Percentiles rank a stretch among this genome's conserved stretches.
phyloP scores from a whole-genome alignment of 2,888 invertebrate genomes.

The Mechanitis messenoides region DNA sequence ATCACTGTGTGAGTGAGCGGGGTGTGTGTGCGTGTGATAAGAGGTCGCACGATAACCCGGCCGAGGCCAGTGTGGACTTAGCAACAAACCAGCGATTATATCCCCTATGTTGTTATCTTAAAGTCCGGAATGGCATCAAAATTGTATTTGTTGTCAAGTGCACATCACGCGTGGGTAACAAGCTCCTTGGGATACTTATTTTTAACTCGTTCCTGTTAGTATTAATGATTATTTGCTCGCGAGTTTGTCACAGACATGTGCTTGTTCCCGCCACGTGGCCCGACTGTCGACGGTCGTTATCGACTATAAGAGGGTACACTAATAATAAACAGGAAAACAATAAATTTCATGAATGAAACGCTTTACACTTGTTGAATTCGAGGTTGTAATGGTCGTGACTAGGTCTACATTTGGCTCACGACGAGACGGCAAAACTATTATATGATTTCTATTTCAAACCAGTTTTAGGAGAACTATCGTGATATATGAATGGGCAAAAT shows the following conservation, averaged over 20 bases:
- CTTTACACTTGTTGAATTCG: slow-evolving; percentile 5
- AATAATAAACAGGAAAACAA: slow-evolving; percentile 17
- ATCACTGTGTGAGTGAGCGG: slow-evolving; percentile 8
- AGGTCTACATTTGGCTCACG: slow-evolving; percentile 1
- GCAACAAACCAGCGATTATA: slow-evolving; percentile 11
- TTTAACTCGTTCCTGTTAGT: slow-evolving; percentile 17
- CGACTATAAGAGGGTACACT: slow-evolving; percentile 14
- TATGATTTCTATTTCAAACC: too few species aligned
- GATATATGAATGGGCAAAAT: too few species aligned
- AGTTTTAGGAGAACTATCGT: too few species aligned
- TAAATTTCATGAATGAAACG: slow-evolving; percentile 21
- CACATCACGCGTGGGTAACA: slow-evolving; percentile 18
- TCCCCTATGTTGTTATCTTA: slow-evolving; percentile 8
- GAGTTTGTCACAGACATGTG: slow-evolving; percentile 15
- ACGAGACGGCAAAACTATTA: background rate
- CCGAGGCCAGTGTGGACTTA: slow-evolving; percentile 29
- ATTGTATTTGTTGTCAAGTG: slow-evolving; percentile 17
- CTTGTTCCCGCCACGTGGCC: slow-evolving; percentile 11
- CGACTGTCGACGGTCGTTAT: slow-evolving; percentile 12
- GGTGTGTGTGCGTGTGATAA: slow-evolving; percentile 32
- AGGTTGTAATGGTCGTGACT: slow-evolving; percentile 4
- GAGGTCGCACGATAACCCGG: slow-evolving; percentile 39
- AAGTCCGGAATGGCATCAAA: slow-evolving; percentile 9
- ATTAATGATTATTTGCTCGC: slow-evolving; percentile 19
- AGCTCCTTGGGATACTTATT: slow-evolving; percentile 19